Conservation (phyloP, 1,140 invertebrate genomes). For the Maconellicoccus hirsutus region DNA sequence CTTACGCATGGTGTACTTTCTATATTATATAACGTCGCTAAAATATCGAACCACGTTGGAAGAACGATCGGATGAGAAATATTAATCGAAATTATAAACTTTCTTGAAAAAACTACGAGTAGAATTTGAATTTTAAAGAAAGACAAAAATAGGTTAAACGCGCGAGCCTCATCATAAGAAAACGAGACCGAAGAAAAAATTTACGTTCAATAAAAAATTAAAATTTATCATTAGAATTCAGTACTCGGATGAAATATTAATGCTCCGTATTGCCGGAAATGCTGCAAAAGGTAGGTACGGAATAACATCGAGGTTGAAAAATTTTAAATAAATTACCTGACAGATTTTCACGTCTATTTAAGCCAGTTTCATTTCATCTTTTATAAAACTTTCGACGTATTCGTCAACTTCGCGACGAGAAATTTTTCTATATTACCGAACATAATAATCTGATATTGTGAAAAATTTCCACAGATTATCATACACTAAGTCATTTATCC, state of each 20-base stretch:
- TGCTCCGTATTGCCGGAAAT: background rate
- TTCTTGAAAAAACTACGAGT: too few species aligned
- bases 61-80: too few species aligned
- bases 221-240: background rate
- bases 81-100: too few species aligned
- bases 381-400: constrained; percentile 9
- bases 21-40: too few species aligned
- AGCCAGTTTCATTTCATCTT: background rate
- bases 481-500: background rate
- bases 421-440: background rate
- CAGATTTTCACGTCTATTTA: background rate
- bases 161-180: too few species aligned
- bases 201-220: background rate
- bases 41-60: too few species aligned
- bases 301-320: background rate
- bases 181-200: background rate
- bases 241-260: background rate
- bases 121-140: too few species aligned
- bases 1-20: too few species aligned
- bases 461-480: background rate
- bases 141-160: too few species aligned
- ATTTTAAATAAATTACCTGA: constrained; percentile 10
- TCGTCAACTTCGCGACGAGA: background rate
- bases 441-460: constrained; percentile 9
- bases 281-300: background rate